Base-by-base conservation (phyloP, 2,888 invertebrate genomes). In the Phymatocera aterrima region DNA sequence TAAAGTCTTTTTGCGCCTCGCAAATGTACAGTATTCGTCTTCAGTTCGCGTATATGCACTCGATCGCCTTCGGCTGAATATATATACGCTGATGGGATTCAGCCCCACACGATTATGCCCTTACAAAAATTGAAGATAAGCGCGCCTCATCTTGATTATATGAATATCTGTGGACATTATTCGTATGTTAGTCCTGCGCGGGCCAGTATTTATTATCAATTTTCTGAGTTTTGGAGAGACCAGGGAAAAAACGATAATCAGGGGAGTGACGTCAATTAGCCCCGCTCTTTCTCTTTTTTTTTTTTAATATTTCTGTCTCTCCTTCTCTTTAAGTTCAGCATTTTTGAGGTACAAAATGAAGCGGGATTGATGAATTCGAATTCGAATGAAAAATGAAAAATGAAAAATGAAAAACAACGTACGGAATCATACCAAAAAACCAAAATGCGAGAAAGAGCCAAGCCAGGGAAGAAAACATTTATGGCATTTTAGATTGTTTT, bases 261-360 rank as follows among this genome's bases (percentile, higher is more conserved):
- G 8, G 12, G 43, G 43, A 43, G 8, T 43, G 8, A n/a, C n/a
- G n/a, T 60, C 60, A 60, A 60, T 60, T 31, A 21, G 60, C 28
- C 60, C 60, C 15, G n/a, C n/a, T n/a, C n/a, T n/a, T n/a, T 60
- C 28, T n/a, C 28, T 28, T n/a, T 60, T 60, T 31, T 60, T 60
- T 60, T 15, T 60, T 60, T 3, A n/a, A 60, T 60, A 60, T 60
- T 60, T 60, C 15, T 28, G 60, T 60, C 31, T 60, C n/a, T 60
- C 60, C 31, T 31, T 60, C 12, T 60, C 60, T 60, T 60, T 60
- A 5, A 60, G 10, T 31, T 60, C 60, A 15, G 60, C 60, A 12
- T 31, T 60, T 60, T 31, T 15, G 10, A 2, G 51, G 51, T 21
- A 18, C 8, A 21, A 8, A 21, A 31, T 15, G 60, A 10, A 28